Conservation (phyloP, 2,888 invertebrate species). For the Limnephilus rhombicus region DNA sequence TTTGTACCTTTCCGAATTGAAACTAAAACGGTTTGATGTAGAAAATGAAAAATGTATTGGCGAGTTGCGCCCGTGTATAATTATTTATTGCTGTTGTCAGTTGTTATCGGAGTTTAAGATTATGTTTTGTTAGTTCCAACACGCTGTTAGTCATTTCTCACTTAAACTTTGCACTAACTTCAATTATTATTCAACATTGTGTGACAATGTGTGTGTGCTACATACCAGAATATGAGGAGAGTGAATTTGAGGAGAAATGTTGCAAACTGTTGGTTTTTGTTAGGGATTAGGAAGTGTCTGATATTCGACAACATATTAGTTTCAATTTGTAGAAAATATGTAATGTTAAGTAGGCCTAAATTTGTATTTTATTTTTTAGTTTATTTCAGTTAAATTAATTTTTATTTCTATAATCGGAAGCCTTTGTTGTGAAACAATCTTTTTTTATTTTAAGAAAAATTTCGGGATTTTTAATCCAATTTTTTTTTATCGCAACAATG, state of each 20-base stretch:
- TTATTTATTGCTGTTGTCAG: slow-evolving; percentile 54
- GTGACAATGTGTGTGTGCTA: background rate
- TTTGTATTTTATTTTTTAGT: slow-evolving; percentile 60
- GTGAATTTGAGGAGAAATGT: slow-evolving; percentile 11
- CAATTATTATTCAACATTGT: slow-evolving; percentile 21
- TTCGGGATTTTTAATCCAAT: background rate
- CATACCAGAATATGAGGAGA: background rate
- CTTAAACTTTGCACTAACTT: background rate
- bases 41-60: background rate
- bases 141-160: background rate
- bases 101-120: slow-evolving; percentile 53
- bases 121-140: slow-evolving; percentile 52
- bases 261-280: slow-evolving; percentile 36
- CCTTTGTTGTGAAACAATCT: slow-evolving; percentile 8
- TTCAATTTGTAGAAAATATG: slow-evolving; percentile 61
- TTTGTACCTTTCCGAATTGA: background rate
- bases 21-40: background rate
- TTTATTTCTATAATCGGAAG: slow-evolving; percentile 32
- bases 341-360: slow-evolving; percentile 64
- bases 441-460: background rate
- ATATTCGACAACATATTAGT: slow-evolving; percentile 51
- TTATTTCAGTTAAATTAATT: slow-evolving; percentile 59
- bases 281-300: slow-evolving; percentile 42
- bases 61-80: slow-evolving; percentile 10
- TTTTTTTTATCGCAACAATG: background rate